Evolutionary conservation across 2,797 vertebrate species (phyloP).

Genomic region (Salmo trutta): DNA sequence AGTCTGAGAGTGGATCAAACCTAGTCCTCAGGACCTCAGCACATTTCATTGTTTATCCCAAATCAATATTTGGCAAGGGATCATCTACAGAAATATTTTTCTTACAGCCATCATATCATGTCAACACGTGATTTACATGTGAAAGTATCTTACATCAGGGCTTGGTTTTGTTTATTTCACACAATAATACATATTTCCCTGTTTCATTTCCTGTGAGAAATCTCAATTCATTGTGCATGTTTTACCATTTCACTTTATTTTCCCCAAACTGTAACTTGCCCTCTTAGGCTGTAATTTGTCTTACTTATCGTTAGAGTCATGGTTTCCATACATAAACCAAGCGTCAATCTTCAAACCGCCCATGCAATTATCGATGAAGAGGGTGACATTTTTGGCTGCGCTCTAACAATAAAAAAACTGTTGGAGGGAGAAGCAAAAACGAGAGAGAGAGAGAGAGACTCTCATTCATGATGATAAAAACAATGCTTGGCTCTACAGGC

Average conservation of each 20-base stretch:
- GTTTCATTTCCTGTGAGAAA: slow-evolving; percentile 18
- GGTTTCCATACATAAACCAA: slow-evolving; percentile 43
- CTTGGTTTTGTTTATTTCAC: neutral
- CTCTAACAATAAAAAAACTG: slow-evolving; percentile 24
- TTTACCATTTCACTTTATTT: slow-evolving; percentile 9
- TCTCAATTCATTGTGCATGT: slow-evolving; percentile 4
- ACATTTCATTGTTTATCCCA: neutral
- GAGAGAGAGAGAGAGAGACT: neutral
- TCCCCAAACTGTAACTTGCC: neutral
- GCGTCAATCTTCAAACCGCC: slow-evolving; percentile 24
- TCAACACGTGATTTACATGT: neutral
- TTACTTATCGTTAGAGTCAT: slow-evolving; percentile 12
- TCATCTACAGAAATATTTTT: neutral
- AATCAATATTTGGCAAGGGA: neutral
- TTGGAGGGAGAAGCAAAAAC: neutral
- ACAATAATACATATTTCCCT: slow-evolving; percentile 1
- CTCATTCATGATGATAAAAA: neutral
- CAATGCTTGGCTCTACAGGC: neutral
- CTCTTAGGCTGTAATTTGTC: neutral
- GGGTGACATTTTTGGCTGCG: slow-evolving; percentile 30
- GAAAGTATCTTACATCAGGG: neutral
- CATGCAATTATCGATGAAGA: slow-evolving; percentile 19
- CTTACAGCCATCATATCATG: neutral
- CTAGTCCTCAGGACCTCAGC: neutral
- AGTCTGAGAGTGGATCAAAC: neutral